These are phyloP conservation scores for Equus quagga DNA, from an alignment of 2,113 vertebrate genomes.

Conservation along the genomic window DNA sequence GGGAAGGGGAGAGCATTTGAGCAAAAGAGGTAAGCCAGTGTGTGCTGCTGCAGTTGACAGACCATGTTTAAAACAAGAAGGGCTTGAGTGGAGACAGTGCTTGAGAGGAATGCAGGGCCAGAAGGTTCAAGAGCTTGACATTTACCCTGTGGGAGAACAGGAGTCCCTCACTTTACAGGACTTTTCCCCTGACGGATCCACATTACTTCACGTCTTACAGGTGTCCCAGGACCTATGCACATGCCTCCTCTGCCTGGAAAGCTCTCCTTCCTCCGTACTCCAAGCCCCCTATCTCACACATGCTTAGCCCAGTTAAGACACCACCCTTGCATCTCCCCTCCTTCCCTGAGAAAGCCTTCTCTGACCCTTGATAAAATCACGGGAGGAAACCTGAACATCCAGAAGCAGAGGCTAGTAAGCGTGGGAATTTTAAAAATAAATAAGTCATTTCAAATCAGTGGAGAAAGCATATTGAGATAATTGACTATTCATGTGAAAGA, in stretches of 20 bases:
- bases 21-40: background rate
- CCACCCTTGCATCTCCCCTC: background rate
- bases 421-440: background rate
- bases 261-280: fast-evolving
- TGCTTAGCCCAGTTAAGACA: background rate
- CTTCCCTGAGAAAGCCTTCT: background rate
- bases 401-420: fast-evolving
- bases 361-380: background rate
- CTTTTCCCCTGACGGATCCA: background rate
- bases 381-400: background rate
- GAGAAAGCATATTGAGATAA: background rate
- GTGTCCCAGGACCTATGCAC: background rate
- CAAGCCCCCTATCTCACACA: background rate
- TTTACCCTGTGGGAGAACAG: background rate
- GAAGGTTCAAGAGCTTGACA: background rate
- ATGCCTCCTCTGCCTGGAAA: background rate
- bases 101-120: background rate
- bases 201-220: background rate
- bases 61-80: background rate
- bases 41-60: background rate
- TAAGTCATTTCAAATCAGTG: background rate
- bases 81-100: background rate
- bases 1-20: background rate
- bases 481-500: background rate
- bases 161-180: background rate